Percentiles rank a stretch among this genome's conserved stretches.
Evolutionary conservation across 2,888 invertebrate genomes (phyloP).

Genomic region (Rugalucina vietnamica): DNA sequence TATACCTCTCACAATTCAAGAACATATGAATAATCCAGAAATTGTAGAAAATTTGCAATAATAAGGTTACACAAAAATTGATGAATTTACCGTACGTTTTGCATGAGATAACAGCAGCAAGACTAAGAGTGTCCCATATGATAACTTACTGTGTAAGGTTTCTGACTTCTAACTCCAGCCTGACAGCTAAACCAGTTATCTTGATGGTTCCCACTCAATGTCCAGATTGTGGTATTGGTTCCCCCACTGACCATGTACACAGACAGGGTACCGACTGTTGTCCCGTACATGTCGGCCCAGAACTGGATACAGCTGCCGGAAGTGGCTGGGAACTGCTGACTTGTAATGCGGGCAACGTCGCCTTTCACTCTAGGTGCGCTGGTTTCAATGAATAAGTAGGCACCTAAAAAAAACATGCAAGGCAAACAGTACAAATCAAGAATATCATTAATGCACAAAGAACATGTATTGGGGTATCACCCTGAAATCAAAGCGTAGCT

Average conservation of each 20-base stretch:
- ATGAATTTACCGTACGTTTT: no score
- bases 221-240: constrained; percentile 73
- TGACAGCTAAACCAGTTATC: constrained; percentile 73
- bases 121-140: no score
- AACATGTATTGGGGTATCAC: no score
- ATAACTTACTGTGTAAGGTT: constrained; percentile 61
- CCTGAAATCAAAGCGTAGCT: no score
- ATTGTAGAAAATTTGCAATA: no score
- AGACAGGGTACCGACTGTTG: constrained; percentile 73
- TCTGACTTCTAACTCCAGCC: constrained; percentile 56
- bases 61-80: no score
- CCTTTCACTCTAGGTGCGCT: constrained; percentile 66
- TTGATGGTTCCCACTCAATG: constrained; percentile 70
- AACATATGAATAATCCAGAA: no score
- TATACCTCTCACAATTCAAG: no score
- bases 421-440: no score
- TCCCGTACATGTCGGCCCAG: constrained; percentile 80
- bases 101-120: no score
- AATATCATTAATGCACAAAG: no score
- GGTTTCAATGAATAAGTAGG: constrained; percentile 85
- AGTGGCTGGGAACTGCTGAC: constrained; percentile 62
- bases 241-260: constrained; percentile 65
- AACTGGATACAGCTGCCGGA: constrained; percentile 72
- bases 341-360: constrained; percentile 69
- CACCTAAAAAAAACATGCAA: constrained; percentile 59